Evolutionary conservation across 2,888 invertebrate genomes (phyloP), one percentile per base, ranked within the genome.

Genomic region (Acleris holmiana): DNA sequence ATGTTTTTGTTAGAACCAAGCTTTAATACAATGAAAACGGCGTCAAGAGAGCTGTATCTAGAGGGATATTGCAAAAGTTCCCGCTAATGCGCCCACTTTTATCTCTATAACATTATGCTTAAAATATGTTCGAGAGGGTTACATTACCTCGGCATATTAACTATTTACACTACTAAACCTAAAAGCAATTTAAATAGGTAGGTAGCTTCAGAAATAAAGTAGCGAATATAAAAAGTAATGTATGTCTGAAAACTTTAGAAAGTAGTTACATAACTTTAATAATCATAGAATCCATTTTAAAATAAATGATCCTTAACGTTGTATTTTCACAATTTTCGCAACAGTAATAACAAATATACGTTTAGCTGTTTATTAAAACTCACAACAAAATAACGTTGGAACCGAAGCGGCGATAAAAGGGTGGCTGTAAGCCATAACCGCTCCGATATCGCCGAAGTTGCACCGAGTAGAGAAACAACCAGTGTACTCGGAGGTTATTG

Each of bases 371-470:
- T 44, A 44, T 44, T 44, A 44, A 44, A 44, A 6, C 6, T 13
- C 4, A 41, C 6, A 41, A 1, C 41, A n/a, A 15, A 41, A 41
- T 41, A 41, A 4, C 41, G 41, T 41, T 2, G n/a, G 13, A 15
- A 13, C 35, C 35, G 15, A 53, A 53, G 19, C 35, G 19, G 40
- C 35, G 35, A 35, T 29, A 51, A 17, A 61, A 59, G 63, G 61
- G 8, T 8, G 68, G 67, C 71, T 68, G 72, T 71, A 71, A 67
- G 72, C 61, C 2, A 18, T 25, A n/a, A 25, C 46, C 25, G 6
- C 18, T 71, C 69, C 74, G 72, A 75, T 77, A 79, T 80, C 78
- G 74, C 73, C 56, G 73, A 80, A 80, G 73, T 81, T 80, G 68
- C 60, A 66, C 15, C n/a, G n/a, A 41, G 41, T 5, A 15, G 13